Percentiles rank a stretch among this genome's conserved stretches.
These are phyloP conservation scores for Gephyroberyx darwinii DNA, from an alignment of 2,797 vertebrate genomes.

Conservation along the genomic window DNA sequence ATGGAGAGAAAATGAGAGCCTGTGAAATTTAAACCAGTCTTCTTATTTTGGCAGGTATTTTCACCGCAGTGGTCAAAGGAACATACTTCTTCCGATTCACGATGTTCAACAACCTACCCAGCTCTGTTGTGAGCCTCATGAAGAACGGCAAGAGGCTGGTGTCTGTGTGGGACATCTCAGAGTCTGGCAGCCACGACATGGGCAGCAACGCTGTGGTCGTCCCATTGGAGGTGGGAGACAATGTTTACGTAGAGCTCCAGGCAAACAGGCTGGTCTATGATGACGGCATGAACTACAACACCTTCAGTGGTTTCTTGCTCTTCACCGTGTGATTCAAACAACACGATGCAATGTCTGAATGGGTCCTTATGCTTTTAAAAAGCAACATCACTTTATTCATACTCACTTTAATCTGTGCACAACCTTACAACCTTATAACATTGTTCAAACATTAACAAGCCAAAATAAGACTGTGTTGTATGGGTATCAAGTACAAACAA, in stretches of 20 bases:
- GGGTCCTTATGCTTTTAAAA: background rate
- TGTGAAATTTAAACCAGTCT: background rate
- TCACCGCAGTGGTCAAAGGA: constrained; percentile 60
- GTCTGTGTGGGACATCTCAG: constrained; percentile 57
- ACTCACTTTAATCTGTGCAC: background rate
- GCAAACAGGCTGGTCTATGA: constrained; percentile 52
- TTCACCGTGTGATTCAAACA: constrained; percentile 42
- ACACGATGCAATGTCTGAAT: background rate
- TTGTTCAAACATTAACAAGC: background rate
- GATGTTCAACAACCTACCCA: constrained; percentile 65
- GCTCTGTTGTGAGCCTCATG: constrained; percentile 61
- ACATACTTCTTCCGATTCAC: constrained; percentile 69
- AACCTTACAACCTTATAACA: background rate
- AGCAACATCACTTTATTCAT: background rate
- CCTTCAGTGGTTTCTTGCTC: constrained; percentile 70
- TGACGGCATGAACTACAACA: constrained; percentile 51
- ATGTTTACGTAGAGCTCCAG: constrained; percentile 52
- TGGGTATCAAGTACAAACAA: background rate
- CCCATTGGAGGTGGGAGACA: constrained; percentile 63
- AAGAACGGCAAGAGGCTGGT: constrained; percentile 51
- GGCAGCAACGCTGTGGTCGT: constrained; percentile 69
- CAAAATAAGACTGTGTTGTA: background rate
- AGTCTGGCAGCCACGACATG: constrained; percentile 45
- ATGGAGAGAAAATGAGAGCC: background rate
- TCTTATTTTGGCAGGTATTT: constrained; percentile 50